Conservation (phyloP, 2,797 vertebrate genomes). For the Eulemur rubriventer region DNA sequence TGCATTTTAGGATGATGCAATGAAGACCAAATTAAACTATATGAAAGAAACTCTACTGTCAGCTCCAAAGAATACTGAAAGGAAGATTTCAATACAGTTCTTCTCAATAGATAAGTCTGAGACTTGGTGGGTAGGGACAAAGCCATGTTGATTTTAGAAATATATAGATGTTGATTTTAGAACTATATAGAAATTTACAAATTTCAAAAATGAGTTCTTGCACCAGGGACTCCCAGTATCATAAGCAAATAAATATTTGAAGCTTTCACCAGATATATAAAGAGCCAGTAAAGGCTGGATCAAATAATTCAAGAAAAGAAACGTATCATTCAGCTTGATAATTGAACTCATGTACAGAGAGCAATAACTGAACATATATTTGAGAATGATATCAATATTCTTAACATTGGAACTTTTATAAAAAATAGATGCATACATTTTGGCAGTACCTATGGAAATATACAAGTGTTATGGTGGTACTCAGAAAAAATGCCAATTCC, state of each 20-base stretch:
- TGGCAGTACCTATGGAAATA: not conserved
- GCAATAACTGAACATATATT: not conserved
- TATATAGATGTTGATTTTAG: not conserved
- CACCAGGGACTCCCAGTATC: not conserved
- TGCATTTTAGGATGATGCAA: not conserved
- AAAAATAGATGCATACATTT: not conserved
- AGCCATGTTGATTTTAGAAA: not conserved
- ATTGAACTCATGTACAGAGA: not conserved
- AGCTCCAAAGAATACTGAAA: not conserved
- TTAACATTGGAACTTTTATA: not conserved
- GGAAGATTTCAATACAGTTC: not conserved
- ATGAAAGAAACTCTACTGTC: not conserved
- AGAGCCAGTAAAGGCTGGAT: not conserved
- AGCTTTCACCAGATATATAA: not conserved
- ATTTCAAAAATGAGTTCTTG: not conserved
- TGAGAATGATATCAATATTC: not conserved
- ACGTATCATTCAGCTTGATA: not conserved
- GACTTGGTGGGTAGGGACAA: not conserved
- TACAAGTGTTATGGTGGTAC: not conserved
- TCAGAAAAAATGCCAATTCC: conserved; percentile 9
- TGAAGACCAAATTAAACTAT: not conserved
- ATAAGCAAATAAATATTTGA: not conserved
- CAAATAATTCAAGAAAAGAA: not conserved
- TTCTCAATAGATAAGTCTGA: not conserved
- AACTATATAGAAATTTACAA: not conserved